A percentile compares a stretch with the other conserved stretches of the same genome.
Conservation (phyloP, 2,113 vertebrate genomes). For the Alouatta palliata region DNA sequence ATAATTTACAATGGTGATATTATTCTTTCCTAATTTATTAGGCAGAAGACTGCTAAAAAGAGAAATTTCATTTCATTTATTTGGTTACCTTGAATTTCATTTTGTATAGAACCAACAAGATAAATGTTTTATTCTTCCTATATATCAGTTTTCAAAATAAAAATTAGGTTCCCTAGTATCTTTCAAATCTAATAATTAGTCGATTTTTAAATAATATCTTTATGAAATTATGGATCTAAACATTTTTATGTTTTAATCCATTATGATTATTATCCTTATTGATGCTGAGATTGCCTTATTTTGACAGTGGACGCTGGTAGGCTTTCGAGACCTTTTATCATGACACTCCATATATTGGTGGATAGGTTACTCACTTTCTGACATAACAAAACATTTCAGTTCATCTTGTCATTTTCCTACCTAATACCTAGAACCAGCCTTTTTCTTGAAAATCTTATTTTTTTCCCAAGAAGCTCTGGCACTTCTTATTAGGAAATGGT, state of each 20-base stretch:
- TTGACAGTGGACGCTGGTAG: neutral
- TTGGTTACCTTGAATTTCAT: slow-evolving; percentile 22
- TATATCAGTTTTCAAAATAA: neutral
- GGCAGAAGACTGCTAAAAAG: neutral
- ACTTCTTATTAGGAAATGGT: neutral
- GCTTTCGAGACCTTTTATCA: neutral
- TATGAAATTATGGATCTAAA: neutral
- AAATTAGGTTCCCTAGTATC: neutral
- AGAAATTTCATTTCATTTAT: neutral
- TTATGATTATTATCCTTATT: neutral
- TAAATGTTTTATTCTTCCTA: neutral
- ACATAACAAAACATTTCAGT: neutral
- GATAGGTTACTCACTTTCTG: neutral
- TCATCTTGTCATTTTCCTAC: neutral
- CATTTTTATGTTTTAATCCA: neutral
- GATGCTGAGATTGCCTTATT: neutral
- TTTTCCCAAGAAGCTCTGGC: neutral
- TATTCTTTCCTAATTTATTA: neutral
- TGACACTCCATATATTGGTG: neutral
- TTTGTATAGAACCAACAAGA: neutral
- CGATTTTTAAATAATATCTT: neutral
- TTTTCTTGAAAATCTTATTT: neutral
- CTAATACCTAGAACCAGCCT: neutral
- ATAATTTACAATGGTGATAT: neutral
- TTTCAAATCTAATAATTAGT: neutral